Evolutionary conservation across 2,888 invertebrate species (phyloP).

Genomic region (Drosophila neotestacea): DNA sequence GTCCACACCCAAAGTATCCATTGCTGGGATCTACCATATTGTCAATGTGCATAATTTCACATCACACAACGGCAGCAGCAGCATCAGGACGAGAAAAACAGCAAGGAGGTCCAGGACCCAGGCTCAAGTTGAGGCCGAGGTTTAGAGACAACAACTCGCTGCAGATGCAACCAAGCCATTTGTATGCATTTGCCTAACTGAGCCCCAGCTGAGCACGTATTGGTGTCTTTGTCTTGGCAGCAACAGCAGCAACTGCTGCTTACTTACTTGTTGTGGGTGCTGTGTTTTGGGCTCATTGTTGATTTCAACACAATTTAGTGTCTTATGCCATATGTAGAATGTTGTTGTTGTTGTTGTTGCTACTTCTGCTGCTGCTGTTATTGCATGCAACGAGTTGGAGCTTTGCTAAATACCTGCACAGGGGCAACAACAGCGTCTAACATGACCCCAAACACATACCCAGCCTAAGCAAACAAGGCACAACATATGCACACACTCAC

Average conservation of each 20-base stretch:
- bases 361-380: conserved; percentile 35
- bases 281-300: conserved; percentile 77
- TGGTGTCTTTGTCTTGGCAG: conserved; percentile 49
- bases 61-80: conserved; percentile 26
- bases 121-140: conserved; percentile 8
- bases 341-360: conserved; percentile 36
- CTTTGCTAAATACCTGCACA: conserved; percentile 72
- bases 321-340: conserved; percentile 63
- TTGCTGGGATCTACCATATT: conserved; percentile 60
- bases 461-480: conserved; percentile 50
- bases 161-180: conserved; percentile 55
- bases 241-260: conserved; percentile 8
- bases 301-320: conserved; percentile 82
- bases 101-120: neutral
- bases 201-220: conserved; percentile 60
- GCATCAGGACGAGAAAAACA: neutral
- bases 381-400: conserved; percentile 55
- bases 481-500: conserved; percentile 47
- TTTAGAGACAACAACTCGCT: conserved; percentile 20
- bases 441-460: conserved; percentile 35
- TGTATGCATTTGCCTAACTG: conserved; percentile 74
- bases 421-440: conserved; percentile 38
- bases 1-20: conserved; percentile 65
- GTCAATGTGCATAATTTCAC: conserved; percentile 77
- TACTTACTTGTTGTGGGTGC: conserved; percentile 36